Evolutionary conservation across 92 coral and sea anemone genomes (phyloP).

Genomic region (Paragorgia papillata): DNA sequence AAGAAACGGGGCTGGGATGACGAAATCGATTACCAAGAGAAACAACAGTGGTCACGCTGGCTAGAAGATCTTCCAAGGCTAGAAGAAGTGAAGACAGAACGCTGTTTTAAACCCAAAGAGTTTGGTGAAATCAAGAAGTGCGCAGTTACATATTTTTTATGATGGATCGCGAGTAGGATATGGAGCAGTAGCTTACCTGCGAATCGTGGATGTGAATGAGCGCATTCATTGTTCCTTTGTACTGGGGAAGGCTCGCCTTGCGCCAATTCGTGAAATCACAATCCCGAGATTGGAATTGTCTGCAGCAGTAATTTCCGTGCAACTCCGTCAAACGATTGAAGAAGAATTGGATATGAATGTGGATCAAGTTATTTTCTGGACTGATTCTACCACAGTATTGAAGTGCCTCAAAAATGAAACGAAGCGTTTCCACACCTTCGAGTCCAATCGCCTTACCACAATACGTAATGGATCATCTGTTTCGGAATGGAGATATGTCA

Average conservation of each 20-base stretch:
- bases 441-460: no score
- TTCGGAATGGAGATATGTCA: no score
- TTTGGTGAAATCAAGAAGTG: slow-evolving; percentile 42
- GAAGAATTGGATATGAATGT: slow-evolving; percentile 44
- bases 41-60: slow-evolving; percentile 53
- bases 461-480: no score
- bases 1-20: slow-evolving; percentile 53
- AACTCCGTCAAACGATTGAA: slow-evolving; percentile 13
- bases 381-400: slow-evolving; percentile 49
- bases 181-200: slow-evolving; percentile 46
- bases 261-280: slow-evolving; percentile 53
- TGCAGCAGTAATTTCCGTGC: slow-evolving; percentile 54
- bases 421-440: no score
- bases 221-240: slow-evolving; percentile 53
- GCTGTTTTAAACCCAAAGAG: slow-evolving; percentile 45
- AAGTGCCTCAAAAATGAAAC: slow-evolving; percentile 42
- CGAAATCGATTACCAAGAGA: slow-evolving; percentile 38
- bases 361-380: slow-evolving; percentile 43
- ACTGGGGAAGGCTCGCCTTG: slow-evolving; percentile 53
- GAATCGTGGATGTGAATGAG: slow-evolving; percentile 32
- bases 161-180: slow-evolving; percentile 59
- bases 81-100: slow-evolving; percentile 23
- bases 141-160: slow-evolving; percentile 54
- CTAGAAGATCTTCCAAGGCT: slow-evolving; percentile 38
- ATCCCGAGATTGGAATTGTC: no score